Conservation (phyloP, 2,888 invertebrate genomes). For the Eucriotettix oculatus region DNA sequence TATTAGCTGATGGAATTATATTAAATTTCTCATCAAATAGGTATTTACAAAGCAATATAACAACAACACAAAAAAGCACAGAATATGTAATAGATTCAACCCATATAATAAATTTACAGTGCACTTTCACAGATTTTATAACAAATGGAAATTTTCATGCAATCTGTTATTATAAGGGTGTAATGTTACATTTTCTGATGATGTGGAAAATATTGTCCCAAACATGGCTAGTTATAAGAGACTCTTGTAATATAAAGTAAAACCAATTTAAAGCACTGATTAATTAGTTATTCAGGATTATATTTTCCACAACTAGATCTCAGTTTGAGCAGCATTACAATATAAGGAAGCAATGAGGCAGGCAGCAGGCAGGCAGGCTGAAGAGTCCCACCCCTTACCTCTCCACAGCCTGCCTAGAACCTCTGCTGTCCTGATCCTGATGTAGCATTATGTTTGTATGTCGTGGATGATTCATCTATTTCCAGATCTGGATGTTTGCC, state of each 20-base stretch:
- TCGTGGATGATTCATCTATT: background rate
- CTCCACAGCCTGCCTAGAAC: conserved; percentile 10
- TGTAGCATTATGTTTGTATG: background rate
- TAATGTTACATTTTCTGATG: too few relatives aligned
- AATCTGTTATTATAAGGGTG: conserved; percentile 18
- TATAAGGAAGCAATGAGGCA: too few relatives aligned
- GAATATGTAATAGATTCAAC: conserved; percentile 8
- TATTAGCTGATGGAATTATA: too few relatives aligned
- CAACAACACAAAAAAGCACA: conserved; percentile 25
- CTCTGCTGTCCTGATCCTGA: conserved; percentile 4
- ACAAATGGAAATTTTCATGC: conserved; percentile 18
- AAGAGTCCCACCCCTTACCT: conserved; percentile 8
- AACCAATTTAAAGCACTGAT: too few relatives aligned
- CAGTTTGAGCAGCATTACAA: too few relatives aligned
- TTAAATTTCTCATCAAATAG: too few relatives aligned
- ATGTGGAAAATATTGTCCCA: too few relatives aligned
- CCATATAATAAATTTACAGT: conserved; percentile 8
- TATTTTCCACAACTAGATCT: too few relatives aligned
- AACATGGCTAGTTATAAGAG: too few relatives aligned
- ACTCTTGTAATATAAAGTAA: too few relatives aligned
- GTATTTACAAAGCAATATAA: background rate
- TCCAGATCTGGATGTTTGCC: too few relatives aligned
- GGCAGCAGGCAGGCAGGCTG: conserved; percentile 1
- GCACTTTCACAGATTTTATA: conserved; percentile 2
- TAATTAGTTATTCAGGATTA: too few relatives aligned